Evolutionary conservation across 1,140 invertebrate species (phyloP), one percentile per base, ranked within the genome.

Genomic region (Thaumatotibia leucotreta): DNA sequence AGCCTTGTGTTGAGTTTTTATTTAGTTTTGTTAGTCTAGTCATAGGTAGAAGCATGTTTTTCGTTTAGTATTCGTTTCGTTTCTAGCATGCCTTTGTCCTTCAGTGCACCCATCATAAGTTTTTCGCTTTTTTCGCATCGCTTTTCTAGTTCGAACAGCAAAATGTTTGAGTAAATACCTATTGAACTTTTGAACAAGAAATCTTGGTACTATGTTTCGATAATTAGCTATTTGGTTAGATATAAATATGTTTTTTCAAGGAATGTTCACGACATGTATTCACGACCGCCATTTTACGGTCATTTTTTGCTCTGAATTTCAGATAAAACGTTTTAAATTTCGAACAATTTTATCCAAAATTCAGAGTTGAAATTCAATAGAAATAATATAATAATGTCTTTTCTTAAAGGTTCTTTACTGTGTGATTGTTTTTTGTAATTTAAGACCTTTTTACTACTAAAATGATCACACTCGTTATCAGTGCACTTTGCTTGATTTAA

Each of bases 391-490:
- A 80, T 84, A 65, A 82, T 87, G 85, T 89, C 79, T 80, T 88
- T 86, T 79, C 71, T 76, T 74, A 73, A 83, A 81, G 79, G 78
- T 83, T 80, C 73, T 75, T 84, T 76, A 83, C 78, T 75, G 85
- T 88, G 84, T 87, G 85, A 82, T 85, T 74, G 82, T 79, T 86
- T 80, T 85, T 87, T 83, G 80, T 86, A 80, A 78, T 69, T 70
- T 83, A 83, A 80, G 79, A 78, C 77, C 61, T 76, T 83, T 78
- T 65, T 70, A 70, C 52, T 33, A 74, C 61, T 20, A 54, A 74
- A 74, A 76, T 82, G 83, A 77, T 84, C 79, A 78, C 79, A 81
- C 68, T 78, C 27, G 69, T 75, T 61, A 22, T 64, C 35, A 61
- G 52, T 72, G 70, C 74, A 82, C 76, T 66, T 49, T 17, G 68